A percentile compares a stretch with the other conserved stretches of the same genome.
phyloP scores from a whole-genome alignment of 2,113 vertebrate species.

The Zapus hudsonius region DNA sequence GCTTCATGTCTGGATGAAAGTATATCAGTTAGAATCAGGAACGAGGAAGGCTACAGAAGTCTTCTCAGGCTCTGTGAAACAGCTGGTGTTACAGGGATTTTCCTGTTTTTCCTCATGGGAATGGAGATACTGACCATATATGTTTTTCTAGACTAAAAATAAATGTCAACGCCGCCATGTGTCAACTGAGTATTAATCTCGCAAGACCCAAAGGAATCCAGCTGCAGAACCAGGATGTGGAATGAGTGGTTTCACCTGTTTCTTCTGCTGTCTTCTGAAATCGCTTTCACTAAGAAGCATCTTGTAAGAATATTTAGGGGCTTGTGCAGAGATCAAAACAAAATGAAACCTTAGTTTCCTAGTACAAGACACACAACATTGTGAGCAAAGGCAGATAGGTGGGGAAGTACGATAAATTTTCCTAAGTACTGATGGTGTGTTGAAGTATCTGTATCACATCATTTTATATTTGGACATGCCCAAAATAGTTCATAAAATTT shows the following conservation, averaged over 20 bases:
- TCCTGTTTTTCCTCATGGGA: slow-evolving; percentile 63
- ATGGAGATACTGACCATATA: slow-evolving; percentile 44
- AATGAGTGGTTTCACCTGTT: background rate
- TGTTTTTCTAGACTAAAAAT: slow-evolving; percentile 72
- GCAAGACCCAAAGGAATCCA: background rate
- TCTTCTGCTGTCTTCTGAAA: background rate
- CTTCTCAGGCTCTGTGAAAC: slow-evolving; percentile 10
- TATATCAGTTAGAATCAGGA: background rate
- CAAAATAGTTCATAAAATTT: background rate
- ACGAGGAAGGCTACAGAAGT: background rate
- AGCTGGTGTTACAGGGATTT: slow-evolving; percentile 38
- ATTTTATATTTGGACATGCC: background rate
- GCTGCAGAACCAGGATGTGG: background rate
- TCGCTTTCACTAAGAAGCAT: background rate
- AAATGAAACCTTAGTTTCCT: background rate
- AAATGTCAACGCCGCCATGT: slow-evolving; percentile 33
- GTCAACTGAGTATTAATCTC: background rate
- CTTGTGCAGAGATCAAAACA: background rate
- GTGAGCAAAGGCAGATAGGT: background rate
- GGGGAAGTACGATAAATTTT: background rate
- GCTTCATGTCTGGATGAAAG: slow-evolving; percentile 49
- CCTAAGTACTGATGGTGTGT: background rate
- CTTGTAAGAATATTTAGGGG: background rate
- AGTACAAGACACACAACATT: background rate
- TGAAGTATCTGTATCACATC: background rate